These are phyloP conservation scores for Lontra canadensis DNA, from an alignment of 2,113 vertebrate species.

Conservation along the genomic window DNA sequence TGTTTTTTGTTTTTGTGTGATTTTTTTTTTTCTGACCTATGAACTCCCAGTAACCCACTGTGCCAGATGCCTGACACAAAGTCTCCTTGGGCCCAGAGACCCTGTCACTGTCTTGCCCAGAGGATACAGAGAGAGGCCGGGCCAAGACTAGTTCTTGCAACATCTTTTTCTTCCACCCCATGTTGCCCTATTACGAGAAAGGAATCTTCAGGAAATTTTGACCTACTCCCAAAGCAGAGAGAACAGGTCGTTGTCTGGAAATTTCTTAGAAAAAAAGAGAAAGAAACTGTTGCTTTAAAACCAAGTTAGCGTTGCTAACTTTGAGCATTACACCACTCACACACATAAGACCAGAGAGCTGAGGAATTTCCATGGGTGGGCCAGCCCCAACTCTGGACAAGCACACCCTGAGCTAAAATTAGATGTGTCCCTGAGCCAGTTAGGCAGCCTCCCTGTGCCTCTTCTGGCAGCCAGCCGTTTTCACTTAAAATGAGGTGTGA, in stretches of 20 bases:
- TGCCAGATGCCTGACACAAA: background rate
- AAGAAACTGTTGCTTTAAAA: background rate
- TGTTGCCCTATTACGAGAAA: background rate
- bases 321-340: background rate
- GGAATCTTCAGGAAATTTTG: constrained; percentile 51
- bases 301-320: background rate
- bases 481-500: background rate
- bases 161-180: background rate
- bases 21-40: background rate
- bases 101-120: background rate
- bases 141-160: background rate
- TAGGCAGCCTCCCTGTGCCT: background rate
- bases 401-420: constrained; percentile 52
- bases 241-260: constrained; percentile 18
- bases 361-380: constrained; percentile 26
- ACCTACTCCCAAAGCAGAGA: constrained; percentile 46
- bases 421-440: background rate
- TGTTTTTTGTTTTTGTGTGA: background rate
- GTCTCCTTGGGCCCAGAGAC: background rate
- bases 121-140: background rate
- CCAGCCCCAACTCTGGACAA: background rate
- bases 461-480: background rate
- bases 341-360: background rate
- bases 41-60: background rate
- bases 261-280: constrained; percentile 55